Evolutionary conservation across 2,797 vertebrate species (phyloP).

Genomic region (Distichodus sexfasciatus): DNA sequence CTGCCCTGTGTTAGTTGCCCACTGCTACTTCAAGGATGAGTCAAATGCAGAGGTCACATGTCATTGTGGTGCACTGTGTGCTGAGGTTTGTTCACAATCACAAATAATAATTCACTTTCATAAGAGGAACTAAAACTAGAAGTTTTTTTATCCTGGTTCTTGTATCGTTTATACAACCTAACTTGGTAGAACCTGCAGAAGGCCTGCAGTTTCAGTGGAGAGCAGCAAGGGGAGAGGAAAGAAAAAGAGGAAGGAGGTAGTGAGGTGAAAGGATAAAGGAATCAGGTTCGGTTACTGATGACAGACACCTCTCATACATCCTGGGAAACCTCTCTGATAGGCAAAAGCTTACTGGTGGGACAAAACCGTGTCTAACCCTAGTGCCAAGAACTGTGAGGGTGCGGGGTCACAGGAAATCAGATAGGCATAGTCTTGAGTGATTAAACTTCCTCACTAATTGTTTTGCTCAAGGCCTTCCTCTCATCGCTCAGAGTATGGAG

Average conservation of each 20-base stretch:
- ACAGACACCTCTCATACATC: slow-evolving; percentile 30
- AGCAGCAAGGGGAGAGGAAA: background rate
- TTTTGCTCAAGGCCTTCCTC: slow-evolving; percentile 43
- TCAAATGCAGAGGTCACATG: no score
- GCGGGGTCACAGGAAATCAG: slow-evolving; percentile 66
- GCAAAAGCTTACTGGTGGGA: slow-evolving; percentile 6
- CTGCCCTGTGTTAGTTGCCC: no score
- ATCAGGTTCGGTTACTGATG: slow-evolving; percentile 49
- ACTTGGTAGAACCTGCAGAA: slow-evolving; percentile 2
- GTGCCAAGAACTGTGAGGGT: slow-evolving; percentile 26
- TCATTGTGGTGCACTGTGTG: no score
- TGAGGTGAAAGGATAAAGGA: slow-evolving; percentile 40
- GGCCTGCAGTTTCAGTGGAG: background rate
- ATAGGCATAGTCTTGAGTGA: slow-evolving; percentile 57
- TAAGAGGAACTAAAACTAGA: background rate
- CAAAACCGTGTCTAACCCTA: slow-evolving; percentile 1
- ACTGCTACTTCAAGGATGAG: no score
- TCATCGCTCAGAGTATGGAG: background rate
- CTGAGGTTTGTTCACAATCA: no score
- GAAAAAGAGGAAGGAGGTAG: background rate
- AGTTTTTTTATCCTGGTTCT: background rate
- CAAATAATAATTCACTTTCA: no score
- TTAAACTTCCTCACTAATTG: slow-evolving; percentile 56
- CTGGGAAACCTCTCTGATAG: slow-evolving; percentile 42
- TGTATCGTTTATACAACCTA: background rate